Percentiles rank a stretch among this genome's conserved stretches.
These are phyloP conservation scores for Nomia melanderi DNA, from an alignment of 1,140 invertebrate species.

Conservation along the genomic window DNA sequence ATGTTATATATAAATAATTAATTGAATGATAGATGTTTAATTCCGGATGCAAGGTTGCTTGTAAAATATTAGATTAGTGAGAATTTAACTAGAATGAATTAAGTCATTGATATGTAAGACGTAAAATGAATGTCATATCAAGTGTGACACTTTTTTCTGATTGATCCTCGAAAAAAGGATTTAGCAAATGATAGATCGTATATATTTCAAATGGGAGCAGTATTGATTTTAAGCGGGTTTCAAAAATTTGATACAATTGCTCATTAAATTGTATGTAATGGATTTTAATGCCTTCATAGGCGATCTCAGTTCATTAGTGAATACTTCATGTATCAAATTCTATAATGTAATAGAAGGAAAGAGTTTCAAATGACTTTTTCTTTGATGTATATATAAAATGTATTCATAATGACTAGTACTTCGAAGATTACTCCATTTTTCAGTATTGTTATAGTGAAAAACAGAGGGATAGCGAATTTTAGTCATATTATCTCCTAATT, in stretches of 20 bases:
- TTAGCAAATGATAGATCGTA: slow-evolving; percentile 10
- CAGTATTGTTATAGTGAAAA: slow-evolving; percentile 27
- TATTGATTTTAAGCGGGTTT: slow-evolving; percentile 34
- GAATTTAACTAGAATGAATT: slow-evolving; percentile 43
- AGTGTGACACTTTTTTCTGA: slow-evolving; percentile 32
- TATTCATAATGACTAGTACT: slow-evolving; percentile 27
- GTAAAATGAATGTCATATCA: slow-evolving; percentile 50
- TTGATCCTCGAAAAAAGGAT: slow-evolving; percentile 30
- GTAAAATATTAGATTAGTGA: slow-evolving; percentile 64
- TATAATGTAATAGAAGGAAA: slow-evolving; percentile 23
- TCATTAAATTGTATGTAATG: slow-evolving; percentile 34
- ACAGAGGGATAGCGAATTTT: slow-evolving; percentile 2
- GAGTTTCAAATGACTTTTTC: slow-evolving; percentile 47
- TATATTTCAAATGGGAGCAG: slow-evolving; percentile 17
- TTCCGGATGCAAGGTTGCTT: slow-evolving; percentile 77
- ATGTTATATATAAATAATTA: slow-evolving; percentile 68
- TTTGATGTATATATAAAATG: slow-evolving; percentile 43
- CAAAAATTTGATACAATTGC: slow-evolving; percentile 37
- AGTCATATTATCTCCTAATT: slow-evolving; percentile 15
- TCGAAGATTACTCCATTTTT: slow-evolving; percentile 22
- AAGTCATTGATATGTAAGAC: slow-evolving; percentile 41
- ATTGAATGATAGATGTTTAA: slow-evolving; percentile 69
- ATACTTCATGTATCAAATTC: slow-evolving; percentile 42
- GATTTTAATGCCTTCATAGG: slow-evolving; percentile 32
- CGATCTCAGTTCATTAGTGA: slow-evolving; percentile 42